Conservation (phyloP, 2,113 vertebrate species). For the Chlorodrepanis virens region DNA sequence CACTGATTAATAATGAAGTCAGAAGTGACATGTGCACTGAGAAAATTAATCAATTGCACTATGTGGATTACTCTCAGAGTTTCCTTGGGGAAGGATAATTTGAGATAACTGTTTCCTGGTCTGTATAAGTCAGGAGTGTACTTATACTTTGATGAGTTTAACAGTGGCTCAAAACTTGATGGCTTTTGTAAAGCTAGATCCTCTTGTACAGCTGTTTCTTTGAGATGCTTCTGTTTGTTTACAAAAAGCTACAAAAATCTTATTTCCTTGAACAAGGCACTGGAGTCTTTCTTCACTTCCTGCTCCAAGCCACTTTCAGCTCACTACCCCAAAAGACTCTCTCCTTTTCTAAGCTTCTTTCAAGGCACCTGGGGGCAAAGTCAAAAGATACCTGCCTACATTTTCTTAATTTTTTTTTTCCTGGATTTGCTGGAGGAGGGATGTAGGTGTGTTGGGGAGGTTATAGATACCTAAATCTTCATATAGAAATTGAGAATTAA, state of each 20-base stretch:
- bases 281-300: neutral
- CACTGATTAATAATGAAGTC: neutral
- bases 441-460: neutral
- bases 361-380: neutral
- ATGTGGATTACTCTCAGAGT: neutral
- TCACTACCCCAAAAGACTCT: neutral
- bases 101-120: neutral
- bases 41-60: neutral
- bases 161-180: neutral
- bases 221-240: neutral
- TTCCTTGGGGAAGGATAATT: neutral
- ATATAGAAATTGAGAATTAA: neutral
- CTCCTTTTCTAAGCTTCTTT: neutral
- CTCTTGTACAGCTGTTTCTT: neutral
- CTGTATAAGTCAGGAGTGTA: neutral
- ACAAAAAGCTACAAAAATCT: neutral
- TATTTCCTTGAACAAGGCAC: neutral
- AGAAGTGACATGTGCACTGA: neutral
- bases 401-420: neutral
- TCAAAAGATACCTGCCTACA: neutral
- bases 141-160: neutral
- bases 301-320: neutral
- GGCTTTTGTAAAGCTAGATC: neutral
- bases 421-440: neutral
- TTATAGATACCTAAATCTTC: neutral